Base-by-base conservation (phyloP, 2,888 invertebrate genomes). In the Drosophila nigricruria region DNA sequence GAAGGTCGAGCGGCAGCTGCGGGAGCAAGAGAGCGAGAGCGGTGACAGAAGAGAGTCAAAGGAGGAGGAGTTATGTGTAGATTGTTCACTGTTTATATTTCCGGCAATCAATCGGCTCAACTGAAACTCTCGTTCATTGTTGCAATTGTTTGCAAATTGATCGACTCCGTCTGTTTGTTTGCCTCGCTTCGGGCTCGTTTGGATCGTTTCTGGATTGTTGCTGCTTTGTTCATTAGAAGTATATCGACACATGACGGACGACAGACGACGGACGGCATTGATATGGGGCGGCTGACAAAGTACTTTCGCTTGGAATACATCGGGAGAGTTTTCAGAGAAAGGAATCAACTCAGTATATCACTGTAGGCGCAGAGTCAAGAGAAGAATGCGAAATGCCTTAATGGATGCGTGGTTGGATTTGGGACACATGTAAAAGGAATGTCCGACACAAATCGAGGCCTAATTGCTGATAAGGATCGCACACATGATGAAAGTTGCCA, bases 21-120 rank as follows among this genome's bases (percentile, higher is more conserved):
- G 62, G 66, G 70, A 63, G 43, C 5, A 1, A 5, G n/a, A 40
- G 40, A 42, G 5, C 20, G 42, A 0, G 42, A 20, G 12, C 9
- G 30, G 30, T 9, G 10, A 18, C 5, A 66, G 63, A 60, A 59
- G 66, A 63, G 65, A 49, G 32, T 30, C 2, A 23, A 16, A 10
- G 23, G 23, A n/a, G 76, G 67, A 69, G 81, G 72, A 74, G 69
- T 70, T 82, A 64, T 70, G 58, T 61, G 57, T 70, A 58, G 68
- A 58, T 64, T 77, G 82, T 71, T 67, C 65, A 63, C 70, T 79
- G 74, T 85, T 82, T 88, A 85, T 83, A 79, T 88, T 88, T 86
- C 85, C 85, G 77, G 87, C 83, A 86, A 88, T 86, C 86, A 86
- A 82, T 83, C 79, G 81, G 49, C 70, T 73, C 70, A 68, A 73